Percentiles rank a stretch among this genome's conserved stretches.
Conservation (phyloP, 2,888 invertebrate species). For the Candidula unifasciata region DNA sequence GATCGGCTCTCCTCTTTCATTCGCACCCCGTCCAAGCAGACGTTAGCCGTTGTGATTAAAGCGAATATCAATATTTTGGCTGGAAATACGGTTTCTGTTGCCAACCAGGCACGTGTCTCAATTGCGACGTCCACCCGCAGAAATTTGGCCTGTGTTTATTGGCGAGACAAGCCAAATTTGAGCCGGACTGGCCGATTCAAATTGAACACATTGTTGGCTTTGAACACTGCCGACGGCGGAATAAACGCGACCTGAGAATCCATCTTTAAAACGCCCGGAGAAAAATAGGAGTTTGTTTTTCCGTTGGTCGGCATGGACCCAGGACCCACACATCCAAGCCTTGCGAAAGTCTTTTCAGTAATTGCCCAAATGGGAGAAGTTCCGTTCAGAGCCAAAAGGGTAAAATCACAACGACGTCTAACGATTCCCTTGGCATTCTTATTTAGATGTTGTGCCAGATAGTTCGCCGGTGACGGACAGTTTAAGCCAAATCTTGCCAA, state of each 20-base stretch:
- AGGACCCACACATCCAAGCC: not conserved
- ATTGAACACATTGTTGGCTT: conserved; percentile 48
- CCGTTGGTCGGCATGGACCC: conserved; percentile 1
- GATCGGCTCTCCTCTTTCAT: not conserved
- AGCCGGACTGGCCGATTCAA: conserved; percentile 29
- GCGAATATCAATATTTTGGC: conserved; percentile 51
- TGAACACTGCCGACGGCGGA: conserved; percentile 27
- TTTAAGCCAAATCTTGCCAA: not conserved
- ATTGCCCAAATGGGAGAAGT: conserved; percentile 38
- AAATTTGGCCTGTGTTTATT: conserved; percentile 47
- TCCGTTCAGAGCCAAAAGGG: not conserved
- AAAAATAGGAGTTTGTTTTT: conserved; percentile 36
- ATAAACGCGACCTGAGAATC: conserved; percentile 8
- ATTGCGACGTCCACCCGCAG: conserved; percentile 42
- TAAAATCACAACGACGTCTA: conserved; percentile 36
- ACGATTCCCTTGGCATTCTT: conserved; percentile 40
- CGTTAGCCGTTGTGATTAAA: conserved; percentile 32
- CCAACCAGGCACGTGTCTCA: conserved; percentile 39
- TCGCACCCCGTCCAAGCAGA: not conserved
- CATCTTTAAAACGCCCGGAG: conserved; percentile 1
- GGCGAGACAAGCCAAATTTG: conserved; percentile 43
- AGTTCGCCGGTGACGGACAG: conserved; percentile 3
- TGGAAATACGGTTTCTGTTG: conserved; percentile 28
- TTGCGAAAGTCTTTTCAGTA: conserved; percentile 16
- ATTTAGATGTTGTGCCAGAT: conserved; percentile 40